phyloP scores from a whole-genome alignment of 2,797 vertebrate genomes.

The Saxicola maurus region DNA sequence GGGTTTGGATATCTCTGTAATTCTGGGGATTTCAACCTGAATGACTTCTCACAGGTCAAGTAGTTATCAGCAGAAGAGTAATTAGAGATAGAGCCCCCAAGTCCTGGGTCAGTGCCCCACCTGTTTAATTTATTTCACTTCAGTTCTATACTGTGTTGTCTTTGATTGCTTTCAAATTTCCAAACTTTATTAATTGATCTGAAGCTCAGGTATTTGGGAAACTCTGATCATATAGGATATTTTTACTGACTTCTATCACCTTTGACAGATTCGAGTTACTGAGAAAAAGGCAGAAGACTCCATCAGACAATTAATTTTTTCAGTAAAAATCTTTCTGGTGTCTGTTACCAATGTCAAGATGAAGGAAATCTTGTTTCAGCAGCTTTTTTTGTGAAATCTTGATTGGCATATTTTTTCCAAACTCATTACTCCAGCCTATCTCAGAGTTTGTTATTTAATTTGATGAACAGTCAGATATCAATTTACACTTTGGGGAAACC shows the following conservation, averaged over 20 bases:
- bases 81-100: neutral
- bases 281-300: neutral
- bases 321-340: neutral
- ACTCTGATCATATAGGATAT: neutral
- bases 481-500: neutral
- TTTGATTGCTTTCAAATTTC: neutral
- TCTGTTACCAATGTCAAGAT: neutral
- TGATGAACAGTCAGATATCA: neutral
- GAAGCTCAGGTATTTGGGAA: neutral
- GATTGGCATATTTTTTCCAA: neutral
- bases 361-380: neutral
- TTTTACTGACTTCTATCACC: neutral
- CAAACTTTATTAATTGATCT: neutral
- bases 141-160: neutral
- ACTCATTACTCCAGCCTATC: neutral
- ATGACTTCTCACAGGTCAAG: neutral
- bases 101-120: neutral
- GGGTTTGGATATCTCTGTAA: neutral
- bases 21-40: neutral
- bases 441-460: neutral
- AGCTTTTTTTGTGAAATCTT: neutral
- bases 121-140: neutral
- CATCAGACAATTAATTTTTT: neutral
- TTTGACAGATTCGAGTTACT: neutral
- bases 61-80: neutral